Conservation (phyloP, 53 echinoderm and acorn worm genomes). For the Henricia sp. region DNA sequence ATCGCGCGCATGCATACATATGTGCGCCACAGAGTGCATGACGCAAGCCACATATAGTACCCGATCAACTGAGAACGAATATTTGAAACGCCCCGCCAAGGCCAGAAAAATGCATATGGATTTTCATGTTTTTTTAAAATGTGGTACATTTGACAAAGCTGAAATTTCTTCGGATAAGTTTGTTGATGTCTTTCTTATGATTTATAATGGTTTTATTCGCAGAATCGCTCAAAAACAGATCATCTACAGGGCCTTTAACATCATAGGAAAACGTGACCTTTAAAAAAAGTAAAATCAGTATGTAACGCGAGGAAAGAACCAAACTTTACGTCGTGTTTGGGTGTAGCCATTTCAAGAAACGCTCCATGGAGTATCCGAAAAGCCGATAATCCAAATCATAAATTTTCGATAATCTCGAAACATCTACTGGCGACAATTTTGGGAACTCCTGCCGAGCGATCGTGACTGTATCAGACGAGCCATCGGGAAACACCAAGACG, state of each 20-base stretch:
- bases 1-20: no score
- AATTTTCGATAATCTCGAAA: conserved; percentile 37
- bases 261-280: background rate
- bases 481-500: conserved; percentile 1
- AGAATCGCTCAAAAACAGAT: no score
- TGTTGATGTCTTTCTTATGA: background rate
- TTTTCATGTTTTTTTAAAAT: no score
- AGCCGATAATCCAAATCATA: conserved; percentile 65
- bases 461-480: background rate
- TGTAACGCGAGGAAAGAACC: background rate
- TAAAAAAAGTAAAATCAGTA: background rate
- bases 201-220: no score
- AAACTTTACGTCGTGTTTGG: background rate
- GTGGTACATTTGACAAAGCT: no score
- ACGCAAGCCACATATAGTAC: no score
- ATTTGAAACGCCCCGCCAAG: no score
- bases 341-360: conserved; percentile 22
- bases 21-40: no score
- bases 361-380: conserved; percentile 70
- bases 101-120: no score
- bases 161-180: no score
- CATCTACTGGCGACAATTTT: conserved; percentile 23
- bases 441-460: conserved; percentile 35
- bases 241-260: background rate
- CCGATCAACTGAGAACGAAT: no score